Evolutionary conservation across 2,113 vertebrate species (phyloP).

Genomic region (Channa maculata): DNA sequence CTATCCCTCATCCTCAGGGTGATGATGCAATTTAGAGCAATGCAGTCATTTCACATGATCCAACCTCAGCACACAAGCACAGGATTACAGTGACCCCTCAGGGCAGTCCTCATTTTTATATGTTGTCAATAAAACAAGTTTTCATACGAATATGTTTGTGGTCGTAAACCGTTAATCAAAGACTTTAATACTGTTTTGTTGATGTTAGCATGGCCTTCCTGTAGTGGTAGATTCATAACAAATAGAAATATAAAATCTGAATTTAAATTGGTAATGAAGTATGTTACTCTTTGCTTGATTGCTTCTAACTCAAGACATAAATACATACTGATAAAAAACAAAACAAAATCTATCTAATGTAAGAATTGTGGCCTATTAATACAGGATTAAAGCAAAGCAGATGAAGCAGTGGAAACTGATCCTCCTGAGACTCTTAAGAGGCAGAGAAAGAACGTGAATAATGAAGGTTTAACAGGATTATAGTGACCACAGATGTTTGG

Average conservation of each 20-base stretch:
- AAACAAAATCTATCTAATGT: too few relatives aligned
- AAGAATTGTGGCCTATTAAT: too few relatives aligned
- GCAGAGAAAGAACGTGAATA: constrained; percentile 39
- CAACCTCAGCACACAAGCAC: constrained; percentile 46
- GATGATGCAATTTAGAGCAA: constrained; percentile 78
- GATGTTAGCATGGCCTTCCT: too few relatives aligned
- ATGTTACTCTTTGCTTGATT: neutral
- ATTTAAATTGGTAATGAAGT: neutral
- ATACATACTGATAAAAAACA: too few relatives aligned
- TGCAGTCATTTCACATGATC: constrained; percentile 70
- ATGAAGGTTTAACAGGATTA: constrained; percentile 60
- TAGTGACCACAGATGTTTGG: constrained; percentile 48
- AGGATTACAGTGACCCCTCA: constrained; percentile 66
- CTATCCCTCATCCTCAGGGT: constrained; percentile 61
- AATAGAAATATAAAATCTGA: neutral
- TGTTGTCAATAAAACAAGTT: constrained; percentile 49
- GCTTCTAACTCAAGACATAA: too few relatives aligned
- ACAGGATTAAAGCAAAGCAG: constrained; percentile 39
- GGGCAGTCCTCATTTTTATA: constrained; percentile 55
- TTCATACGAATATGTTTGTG: constrained; percentile 34
- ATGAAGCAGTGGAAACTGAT: constrained; percentile 34
- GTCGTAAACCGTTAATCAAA: constrained; percentile 45
- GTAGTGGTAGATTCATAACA: too few relatives aligned
- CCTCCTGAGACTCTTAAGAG: constrained; percentile 48
- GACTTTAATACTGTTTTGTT: neutral